phyloP scores from a whole-genome alignment of 2,888 invertebrate species.

The Phyllotreta cruciferae region DNA sequence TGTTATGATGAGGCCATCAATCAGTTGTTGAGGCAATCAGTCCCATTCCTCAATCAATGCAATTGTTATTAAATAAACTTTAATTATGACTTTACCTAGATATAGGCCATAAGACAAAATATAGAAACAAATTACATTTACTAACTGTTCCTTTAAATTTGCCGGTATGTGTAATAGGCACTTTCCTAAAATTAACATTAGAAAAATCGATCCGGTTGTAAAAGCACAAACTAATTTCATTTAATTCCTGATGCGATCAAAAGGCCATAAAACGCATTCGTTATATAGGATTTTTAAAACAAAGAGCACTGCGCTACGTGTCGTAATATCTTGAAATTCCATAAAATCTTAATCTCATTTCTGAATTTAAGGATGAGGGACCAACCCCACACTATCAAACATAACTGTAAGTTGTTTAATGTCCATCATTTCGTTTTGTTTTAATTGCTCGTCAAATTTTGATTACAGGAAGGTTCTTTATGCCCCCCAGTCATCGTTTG shows the following conservation, averaged over 20 bases:
- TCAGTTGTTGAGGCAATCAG: no score
- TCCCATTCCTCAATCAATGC: no score
- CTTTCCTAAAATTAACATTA: background rate
- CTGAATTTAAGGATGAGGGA: conserved; percentile 21
- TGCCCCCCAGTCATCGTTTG: conserved; percentile 50
- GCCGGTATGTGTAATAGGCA: no score
- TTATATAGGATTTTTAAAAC: conserved; percentile 16
- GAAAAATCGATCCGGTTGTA: background rate
- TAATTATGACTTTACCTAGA: no score
- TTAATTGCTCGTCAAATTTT: conserved; percentile 62
- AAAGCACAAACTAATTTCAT: conserved; percentile 4
- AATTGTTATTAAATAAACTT: no score
- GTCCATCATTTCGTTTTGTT: conserved; percentile 60
- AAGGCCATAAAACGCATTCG: conserved; percentile 10
- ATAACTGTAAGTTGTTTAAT: conserved; percentile 58
- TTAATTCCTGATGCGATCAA: conserved; percentile 3
- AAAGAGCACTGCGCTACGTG: conserved; percentile 12
- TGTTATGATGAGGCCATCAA: no score
- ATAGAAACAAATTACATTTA: no score
- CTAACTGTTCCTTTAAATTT: no score
- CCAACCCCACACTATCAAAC: conserved; percentile 49
- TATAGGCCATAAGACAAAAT: no score
- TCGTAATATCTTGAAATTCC: conserved; percentile 23
- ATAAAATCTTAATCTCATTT: conserved; percentile 31
- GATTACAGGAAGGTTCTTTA: conserved; percentile 59